Conservation (phyloP, 1,140 invertebrate genomes). For the Tribolium castaneum region DNA sequence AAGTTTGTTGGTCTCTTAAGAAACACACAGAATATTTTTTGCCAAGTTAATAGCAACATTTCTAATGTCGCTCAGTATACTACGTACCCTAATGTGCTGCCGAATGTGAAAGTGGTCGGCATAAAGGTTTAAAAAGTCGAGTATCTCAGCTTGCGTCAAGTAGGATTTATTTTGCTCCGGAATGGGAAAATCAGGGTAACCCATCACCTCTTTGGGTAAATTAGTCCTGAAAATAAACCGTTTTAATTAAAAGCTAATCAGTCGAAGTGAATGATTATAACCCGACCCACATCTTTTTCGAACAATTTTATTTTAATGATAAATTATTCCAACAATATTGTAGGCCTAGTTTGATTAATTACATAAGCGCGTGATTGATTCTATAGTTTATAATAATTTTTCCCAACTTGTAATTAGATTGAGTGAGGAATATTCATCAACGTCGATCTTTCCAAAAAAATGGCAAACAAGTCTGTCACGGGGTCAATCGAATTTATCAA, state of each 20-base stretch:
- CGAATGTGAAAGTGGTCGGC: conserved; percentile 77
- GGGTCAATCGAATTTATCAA: conserved; percentile 2
- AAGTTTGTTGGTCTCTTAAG: no score
- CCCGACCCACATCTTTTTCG: conserved; percentile 24
- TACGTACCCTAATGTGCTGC: conserved; percentile 75
- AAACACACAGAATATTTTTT: no score
- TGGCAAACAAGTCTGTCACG: neutral
- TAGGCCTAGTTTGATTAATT: conserved; percentile 30
- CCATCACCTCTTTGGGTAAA: conserved; percentile 85
- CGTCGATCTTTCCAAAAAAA: neutral
- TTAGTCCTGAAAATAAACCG: conserved; percentile 73
- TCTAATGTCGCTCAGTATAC: neutral
- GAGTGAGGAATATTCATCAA: conserved; percentile 3
- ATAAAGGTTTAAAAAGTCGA: conserved; percentile 84
- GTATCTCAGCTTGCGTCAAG: conserved; percentile 81
- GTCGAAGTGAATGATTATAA: conserved; percentile 24
- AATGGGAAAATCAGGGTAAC: conserved; percentile 80
- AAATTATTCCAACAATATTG: conserved; percentile 23
- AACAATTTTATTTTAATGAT: conserved; percentile 44
- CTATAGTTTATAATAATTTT: conserved; percentile 37
- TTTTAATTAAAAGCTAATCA: conserved; percentile 44
- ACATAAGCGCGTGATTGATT: conserved; percentile 34
- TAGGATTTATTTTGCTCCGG: conserved; percentile 78
- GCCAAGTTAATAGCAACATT: neutral
- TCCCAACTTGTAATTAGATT: conserved; percentile 12